Base-by-base conservation (phyloP, 2,888 invertebrate species). In the Hypena proboscidalis region DNA sequence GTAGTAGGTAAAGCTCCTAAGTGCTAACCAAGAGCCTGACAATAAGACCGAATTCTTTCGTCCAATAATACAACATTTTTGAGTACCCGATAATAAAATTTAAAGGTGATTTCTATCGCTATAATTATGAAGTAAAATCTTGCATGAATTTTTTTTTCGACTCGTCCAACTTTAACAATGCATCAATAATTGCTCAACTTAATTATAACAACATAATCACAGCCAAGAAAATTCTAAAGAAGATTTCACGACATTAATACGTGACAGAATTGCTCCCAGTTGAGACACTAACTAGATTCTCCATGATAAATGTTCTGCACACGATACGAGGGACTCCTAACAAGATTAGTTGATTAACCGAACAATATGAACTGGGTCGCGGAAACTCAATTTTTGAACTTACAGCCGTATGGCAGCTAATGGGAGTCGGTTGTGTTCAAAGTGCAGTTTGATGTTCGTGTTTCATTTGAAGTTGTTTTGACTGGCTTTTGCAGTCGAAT, bases 341-440 rank as follows among this genome's bases (percentile, higher is more conserved):
- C 67, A 64, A 67, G 71, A 76, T 81, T 78, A 76, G 59, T 72
- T 74, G 71, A 78, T 79, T 80, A 83, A 74, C 74, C 63, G 67
- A 79, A 78, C 76, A 72, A 72, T 73, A 68, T 70, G 65, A 83
- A 82, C 69, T 80, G 66, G 78, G 77, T 72, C 72, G 70, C 33
- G 41, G 47, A 66, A 75, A 80, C 74, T 73, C 62, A 73, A 74
- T 79, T 80, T 78, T 77, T 72, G 65, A 74, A 61, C 55, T 57
- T 63, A 35, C 56, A 48, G 59, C 57, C 56, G 45, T 54, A 54
- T 27, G 31, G 37, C 26, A 15, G 48, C 43, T 58, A 39, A 53
- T 56, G 43, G 46, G 41, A 52, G 31, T 44, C 17, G 37, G 48
- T 21, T 42, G 21, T 55, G 54, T 40, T 46, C 26, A 14, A 27